Evolutionary conservation across 2,888 invertebrate genomes (phyloP).

Genomic region (Masnerella sp.): DNA sequence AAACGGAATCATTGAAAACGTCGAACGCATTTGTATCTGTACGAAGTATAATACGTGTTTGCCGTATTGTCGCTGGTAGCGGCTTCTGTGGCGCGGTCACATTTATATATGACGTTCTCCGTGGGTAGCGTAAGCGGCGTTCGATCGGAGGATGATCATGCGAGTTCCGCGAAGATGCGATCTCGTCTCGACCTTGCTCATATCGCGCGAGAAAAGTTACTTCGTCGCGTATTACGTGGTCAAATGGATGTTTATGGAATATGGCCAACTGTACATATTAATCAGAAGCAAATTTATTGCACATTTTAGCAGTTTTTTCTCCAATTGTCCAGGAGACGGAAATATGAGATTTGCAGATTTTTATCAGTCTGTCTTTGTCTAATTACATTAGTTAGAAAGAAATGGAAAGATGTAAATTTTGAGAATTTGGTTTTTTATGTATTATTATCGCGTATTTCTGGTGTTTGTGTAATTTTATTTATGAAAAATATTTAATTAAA

Average conservation of each 20-base stretch:
- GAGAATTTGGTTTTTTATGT: too few species aligned
- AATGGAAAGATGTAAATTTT: too few species aligned
- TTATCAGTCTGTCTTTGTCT: too few species aligned
- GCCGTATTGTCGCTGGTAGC: slow-evolving; percentile 31
- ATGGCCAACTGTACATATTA: too few species aligned
- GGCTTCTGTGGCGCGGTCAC: slow-evolving; percentile 31
- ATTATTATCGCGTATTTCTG: too few species aligned
- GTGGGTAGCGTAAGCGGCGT: slow-evolving; percentile 49
- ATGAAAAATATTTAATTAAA: too few species aligned
- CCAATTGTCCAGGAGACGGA: too few species aligned
- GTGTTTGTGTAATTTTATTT: too few species aligned
- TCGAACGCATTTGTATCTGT: slow-evolving; percentile 35
- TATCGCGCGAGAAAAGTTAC: slow-evolving; percentile 42
- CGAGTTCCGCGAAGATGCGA: slow-evolving; percentile 64
- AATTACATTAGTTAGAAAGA: too few species aligned
- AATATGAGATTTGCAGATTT: too few species aligned
- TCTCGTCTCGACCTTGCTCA: slow-evolving; percentile 55
- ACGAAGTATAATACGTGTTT: slow-evolving; percentile 36
- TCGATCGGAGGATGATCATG: slow-evolving; percentile 49
- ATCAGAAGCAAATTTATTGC: too few species aligned
- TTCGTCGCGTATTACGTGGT: slow-evolving; percentile 32
- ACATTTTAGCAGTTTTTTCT: too few species aligned
- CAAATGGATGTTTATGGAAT: slow-evolving; percentile 24
- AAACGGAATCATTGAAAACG: slow-evolving; percentile 36
- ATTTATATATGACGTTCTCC: slow-evolving; percentile 48